Evolutionary conservation across 2,113 vertebrate species (phyloP), one percentile per base, ranked within the genome.

Genomic region (Ciconia boyciana): DNA sequence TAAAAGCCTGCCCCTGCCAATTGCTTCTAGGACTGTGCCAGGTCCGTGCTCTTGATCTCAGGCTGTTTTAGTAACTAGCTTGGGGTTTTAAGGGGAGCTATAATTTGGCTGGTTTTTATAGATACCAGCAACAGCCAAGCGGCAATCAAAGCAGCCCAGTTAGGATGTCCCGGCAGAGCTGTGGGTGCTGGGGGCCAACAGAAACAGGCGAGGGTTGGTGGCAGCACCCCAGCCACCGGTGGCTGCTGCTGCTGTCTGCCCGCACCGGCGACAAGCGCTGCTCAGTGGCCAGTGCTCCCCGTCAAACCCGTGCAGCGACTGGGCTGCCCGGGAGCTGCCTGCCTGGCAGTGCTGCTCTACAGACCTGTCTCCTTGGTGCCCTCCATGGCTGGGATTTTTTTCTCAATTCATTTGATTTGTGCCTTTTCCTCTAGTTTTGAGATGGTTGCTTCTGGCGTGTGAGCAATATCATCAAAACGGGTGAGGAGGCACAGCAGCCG

Each of bases 21-120:
- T 95, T 76, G 68, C 78, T 87, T 90, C 88, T 81, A 96, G 68
- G 74, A 34, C 60, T 58, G 78, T 92, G 92, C 89, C 93, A 94
- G 72, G 86, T 72, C 82, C 0, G 0, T 26, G 64, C 76, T 93
- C 77, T 94, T 95, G 91, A 84, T 92, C 68, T 92, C 0, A 4
- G 66, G 51, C 79, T 80, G 51, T 95, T 94, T 95, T 74, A 80
- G 82, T 55, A 85, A 95, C 65, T 55, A 57, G 20, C 26, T 81
- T 87, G 58, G 46, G 71, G 62, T 90, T 97, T 96, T 96, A 95
- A 78, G 75, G 46, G 46, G 39, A 96, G 41, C 82, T 94, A 82
- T 92, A 88, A 90, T 97, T 97, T 96, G 64, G 36, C 12, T 76
- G 70, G 2, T 89, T 94, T 96, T 97, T 93, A 88, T 93, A 82